phyloP scores from a whole-genome alignment of 2,888 invertebrate species.

The Himalopsyche anomala region DNA sequence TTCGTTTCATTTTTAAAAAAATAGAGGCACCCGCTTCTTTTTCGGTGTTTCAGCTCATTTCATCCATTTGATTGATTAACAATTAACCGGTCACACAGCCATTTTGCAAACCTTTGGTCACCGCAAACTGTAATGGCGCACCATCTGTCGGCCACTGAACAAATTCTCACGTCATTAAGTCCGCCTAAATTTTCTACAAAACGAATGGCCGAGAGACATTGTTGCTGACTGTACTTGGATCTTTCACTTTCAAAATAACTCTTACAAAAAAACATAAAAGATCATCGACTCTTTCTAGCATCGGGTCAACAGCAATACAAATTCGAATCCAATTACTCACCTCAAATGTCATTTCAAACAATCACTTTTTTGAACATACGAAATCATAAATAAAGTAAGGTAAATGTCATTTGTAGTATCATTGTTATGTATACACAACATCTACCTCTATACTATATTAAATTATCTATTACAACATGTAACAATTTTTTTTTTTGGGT shows the following conservation, averaged over 20 bases:
- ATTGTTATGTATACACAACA: no score
- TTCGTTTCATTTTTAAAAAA: no score
- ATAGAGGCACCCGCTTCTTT: no score
- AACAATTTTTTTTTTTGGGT: no score
- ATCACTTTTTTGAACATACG: not conserved
- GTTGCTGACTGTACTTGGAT: not conserved
- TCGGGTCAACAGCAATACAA: not conserved
- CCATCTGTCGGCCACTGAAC: constrained; percentile 21
- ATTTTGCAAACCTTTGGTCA: not conserved
- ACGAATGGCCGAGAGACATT: not conserved
- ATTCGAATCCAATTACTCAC: not conserved
- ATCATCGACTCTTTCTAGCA: not conserved
- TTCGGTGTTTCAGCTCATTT: no score
- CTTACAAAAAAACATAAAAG: not conserved
- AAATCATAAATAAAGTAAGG: no score
- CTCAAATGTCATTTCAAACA: not conserved
- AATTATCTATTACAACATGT: no score
- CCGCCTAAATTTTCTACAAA: constrained; percentile 32
- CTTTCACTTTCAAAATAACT: not conserved
- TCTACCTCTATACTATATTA: no score
- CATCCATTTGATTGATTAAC: no score
- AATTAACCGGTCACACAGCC: no score
- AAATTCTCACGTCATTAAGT: constrained; percentile 31
- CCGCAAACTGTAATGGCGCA: constrained; percentile 10
- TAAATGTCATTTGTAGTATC: no score